Base-by-base conservation (phyloP, 1,140 invertebrate genomes). In the Phthorimaea operculella region DNA sequence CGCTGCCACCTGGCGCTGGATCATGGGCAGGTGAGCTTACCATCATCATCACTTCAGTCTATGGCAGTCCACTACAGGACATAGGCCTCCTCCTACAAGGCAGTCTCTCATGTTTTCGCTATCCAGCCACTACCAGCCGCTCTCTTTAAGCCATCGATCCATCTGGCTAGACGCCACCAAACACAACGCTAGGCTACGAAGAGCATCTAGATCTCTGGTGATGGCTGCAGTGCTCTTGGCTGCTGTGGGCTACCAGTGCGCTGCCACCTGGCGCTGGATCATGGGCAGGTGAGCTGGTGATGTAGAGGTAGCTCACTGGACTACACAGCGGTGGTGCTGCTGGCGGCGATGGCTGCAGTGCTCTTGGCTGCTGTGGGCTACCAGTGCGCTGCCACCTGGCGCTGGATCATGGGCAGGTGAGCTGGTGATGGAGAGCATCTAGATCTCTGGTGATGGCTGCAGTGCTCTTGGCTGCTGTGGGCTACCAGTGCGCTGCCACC, bases 351-450 rank as follows among this genome's bases (percentile, higher is more conserved):
- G 89, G 89, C 89, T 33, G 83, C 90, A 34, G 89, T 91, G 8
- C 68, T 92, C 45, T 71, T 92, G 21, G 90, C 90, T 10, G 89
- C 90, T 8, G 89, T 91, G 34, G 90, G 90, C 51, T 91, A 91
- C 72, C 90, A 92, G 58, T 92, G 90, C 62, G 89, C 90, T 34
- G 88, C 90, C 0, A 91, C 90, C 1, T 92, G 91, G 91, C 82
- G 87, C 60, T 92, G 91, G 90, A 76, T 92, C 2, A 77, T 88
- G 79, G 88, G 87, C 63, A 86, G 87, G 71, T 87, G 42, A 42
- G 58, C 63, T 44, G 21, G 33, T n/a, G n/a, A n/a, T n/a, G n/a
- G n/a, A n/a, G n/a, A n/a, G n/a, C n/a, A n/a, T n/a, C n/a, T n/a
- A n/a, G n/a, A n/a, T n/a, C n/a, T n/a, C n/a, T n/a, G 48, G 85